Base-by-base conservation (phyloP, 2,113 vertebrate genomes). In the Anoplopoma fimbria region DNA sequence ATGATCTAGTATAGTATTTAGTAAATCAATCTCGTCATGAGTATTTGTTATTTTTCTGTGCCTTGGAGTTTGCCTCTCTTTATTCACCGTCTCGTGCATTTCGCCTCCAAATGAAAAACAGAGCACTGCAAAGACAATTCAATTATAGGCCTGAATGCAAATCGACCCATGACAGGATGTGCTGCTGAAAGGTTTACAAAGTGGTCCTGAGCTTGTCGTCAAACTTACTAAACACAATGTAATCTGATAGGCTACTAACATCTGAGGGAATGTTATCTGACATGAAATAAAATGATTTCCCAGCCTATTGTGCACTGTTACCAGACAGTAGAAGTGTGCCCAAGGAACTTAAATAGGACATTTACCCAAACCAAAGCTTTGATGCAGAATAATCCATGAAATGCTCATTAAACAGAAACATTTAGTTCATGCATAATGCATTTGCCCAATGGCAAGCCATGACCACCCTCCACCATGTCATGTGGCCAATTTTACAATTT, bases 331-430 rank as follows among this genome's bases (percentile, higher is more conserved):
- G 68, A 55, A 86, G 69, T 42, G 2, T 2, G 21, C 65, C 69
- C 27, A 69, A 58, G 51, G 25, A 57, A 15, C 57, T 60, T 9
- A 17, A 60, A 55, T 70, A 69, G 69, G 69, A 74, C 45, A 74
- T 90, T 85, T 77, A 80, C n/a, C 69, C 81, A 70, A 85, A 68
- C 63, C 57, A 36, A 86, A 69, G 71, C 86, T 82, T 69, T 88
- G 88, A 89, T 82, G 83, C 90, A 90, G 87, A 92, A 91, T 84
- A 91, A 93, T 90, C 70, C 77, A 91, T 91, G 91, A 92, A 93
- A 92, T 81, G 89, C 88, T 91, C 88, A 90, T 90, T 87, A 91
- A 75, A 87, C 74, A 85, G 69, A 87, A 81, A 82, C 87, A 90
- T 91, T 91, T 84, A 87, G 36, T 84, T 81, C 36, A 88, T 93